Evolutionary conservation across 2,113 vertebrate species (phyloP).

Genomic region (Brachyistius frenatus): DNA sequence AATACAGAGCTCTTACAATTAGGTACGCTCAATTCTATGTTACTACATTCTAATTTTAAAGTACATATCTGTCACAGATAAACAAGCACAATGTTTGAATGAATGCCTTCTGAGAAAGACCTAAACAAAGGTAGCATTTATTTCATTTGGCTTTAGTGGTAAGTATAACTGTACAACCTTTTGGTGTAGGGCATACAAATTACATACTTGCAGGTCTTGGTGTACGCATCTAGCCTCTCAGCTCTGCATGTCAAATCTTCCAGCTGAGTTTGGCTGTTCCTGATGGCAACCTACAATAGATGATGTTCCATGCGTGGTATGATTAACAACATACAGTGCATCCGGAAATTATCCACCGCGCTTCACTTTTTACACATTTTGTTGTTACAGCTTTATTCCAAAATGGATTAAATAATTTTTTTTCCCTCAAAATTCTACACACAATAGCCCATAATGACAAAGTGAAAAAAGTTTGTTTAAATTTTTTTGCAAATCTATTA

Average conservation of each 20-base stretch:
- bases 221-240: constrained; percentile 91
- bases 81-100: no score
- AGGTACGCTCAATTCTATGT: background rate
- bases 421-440: no score
- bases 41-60: background rate
- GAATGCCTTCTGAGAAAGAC: background rate
- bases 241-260: constrained; percentile 86
- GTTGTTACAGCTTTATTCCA: no score
- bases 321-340: background rate
- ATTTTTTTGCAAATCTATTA: no score
- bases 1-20: background rate
- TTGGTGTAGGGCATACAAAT: background rate
- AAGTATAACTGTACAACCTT: background rate
- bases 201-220: constrained; percentile 87
- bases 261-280: constrained; percentile 84
- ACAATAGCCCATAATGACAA: no score
- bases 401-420: no score
- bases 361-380: no score
- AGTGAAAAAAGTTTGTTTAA: no score
- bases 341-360: no score
- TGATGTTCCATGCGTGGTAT: background rate
- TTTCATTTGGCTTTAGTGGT: background rate
- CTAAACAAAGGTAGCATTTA: background rate
- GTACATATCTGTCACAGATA: background rate
- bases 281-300: constrained; percentile 85